These are phyloP conservation scores for Argya squamiceps DNA, from an alignment of 2,797 vertebrate genomes.

Conservation along the genomic window DNA sequence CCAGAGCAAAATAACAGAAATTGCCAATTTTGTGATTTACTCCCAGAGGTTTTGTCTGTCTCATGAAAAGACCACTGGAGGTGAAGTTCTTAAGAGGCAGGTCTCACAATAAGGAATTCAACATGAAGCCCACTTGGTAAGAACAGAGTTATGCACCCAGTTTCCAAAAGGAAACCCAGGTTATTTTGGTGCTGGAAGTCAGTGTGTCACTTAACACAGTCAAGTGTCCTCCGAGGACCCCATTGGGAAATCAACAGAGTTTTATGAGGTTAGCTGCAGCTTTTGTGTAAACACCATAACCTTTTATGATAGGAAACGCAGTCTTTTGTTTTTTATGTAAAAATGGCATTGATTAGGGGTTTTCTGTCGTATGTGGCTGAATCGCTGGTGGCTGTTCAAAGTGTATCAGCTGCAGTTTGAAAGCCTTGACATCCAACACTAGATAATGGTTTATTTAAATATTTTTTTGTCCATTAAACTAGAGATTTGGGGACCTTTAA, in stretches of 20 bases:
- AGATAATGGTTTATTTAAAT: slow-evolving; percentile 45
- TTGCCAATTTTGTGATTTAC: background rate
- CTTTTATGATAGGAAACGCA: slow-evolving; percentile 83
- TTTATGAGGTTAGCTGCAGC: slow-evolving; percentile 79
- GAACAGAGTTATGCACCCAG: background rate
- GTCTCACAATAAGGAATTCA: background rate
- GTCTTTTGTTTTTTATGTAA: slow-evolving; percentile 76
- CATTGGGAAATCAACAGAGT: slow-evolving; percentile 75
- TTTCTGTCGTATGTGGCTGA: slow-evolving; percentile 32
- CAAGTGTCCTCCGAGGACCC: slow-evolving; percentile 78
- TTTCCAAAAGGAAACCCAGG: slow-evolving; percentile 41
- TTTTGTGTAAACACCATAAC: slow-evolving; percentile 81
- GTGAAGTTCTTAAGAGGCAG: background rate
- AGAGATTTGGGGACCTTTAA: slow-evolving; percentile 37
- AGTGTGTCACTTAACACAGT: slow-evolving; percentile 54
- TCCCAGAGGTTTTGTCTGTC: background rate
- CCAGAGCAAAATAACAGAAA: background rate
- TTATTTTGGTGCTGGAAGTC: slow-evolving; percentile 57
- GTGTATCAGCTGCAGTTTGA: slow-evolving; percentile 29
- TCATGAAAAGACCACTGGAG: background rate
- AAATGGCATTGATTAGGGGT: slow-evolving; percentile 58
- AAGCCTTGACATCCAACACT: slow-evolving; percentile 17
- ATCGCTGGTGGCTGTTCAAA: slow-evolving; percentile 50
- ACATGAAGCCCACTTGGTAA: slow-evolving; percentile 3
- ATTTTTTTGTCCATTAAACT: slow-evolving; percentile 43